Evolutionary conservation across 1,140 invertebrate genomes (phyloP).

Genomic region (Mamestra configurata): DNA sequence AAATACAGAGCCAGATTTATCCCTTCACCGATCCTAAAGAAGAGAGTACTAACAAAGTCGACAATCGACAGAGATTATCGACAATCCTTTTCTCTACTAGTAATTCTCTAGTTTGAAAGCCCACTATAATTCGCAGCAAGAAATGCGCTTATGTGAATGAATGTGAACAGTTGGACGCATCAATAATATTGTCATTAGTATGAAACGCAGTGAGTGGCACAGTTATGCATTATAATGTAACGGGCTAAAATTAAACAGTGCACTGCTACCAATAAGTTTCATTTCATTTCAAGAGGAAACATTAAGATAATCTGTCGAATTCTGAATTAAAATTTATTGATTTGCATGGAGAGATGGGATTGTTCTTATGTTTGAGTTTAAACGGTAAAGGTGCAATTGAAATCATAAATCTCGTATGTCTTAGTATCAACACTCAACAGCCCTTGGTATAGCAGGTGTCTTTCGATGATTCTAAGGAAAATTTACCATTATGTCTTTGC

Average conservation of each 20-base stretch:
- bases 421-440: not conserved
- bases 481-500: too few relatives aligned
- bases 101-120: not conserved
- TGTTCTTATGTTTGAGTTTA: not conserved
- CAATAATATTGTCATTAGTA: slow-evolving; percentile 47
- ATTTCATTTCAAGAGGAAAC: slow-evolving; percentile 30
- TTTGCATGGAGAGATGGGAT: not conserved
- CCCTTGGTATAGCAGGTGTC: too few relatives aligned
- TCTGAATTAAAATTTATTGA: slow-evolving; percentile 18
- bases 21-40: not conserved
- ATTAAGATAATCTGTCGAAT: slow-evolving; percentile 23
- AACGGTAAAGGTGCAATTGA: too few relatives aligned
- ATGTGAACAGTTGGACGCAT: slow-evolving; percentile 47
- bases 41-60: not conserved
- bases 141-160: slow-evolving; percentile 35
- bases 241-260: slow-evolving; percentile 14
- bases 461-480: too few relatives aligned
- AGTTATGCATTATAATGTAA: slow-evolving; percentile 44
- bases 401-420: too few relatives aligned
- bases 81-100: not conserved
- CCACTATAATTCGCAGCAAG: not conserved
- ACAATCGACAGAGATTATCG: not conserved
- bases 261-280: not conserved
- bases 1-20: not conserved
- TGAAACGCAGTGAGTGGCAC: slow-evolving; percentile 33